Evolutionary conservation across 2,888 invertebrate genomes (phyloP).

Genomic region (Metallyticus violacea): DNA sequence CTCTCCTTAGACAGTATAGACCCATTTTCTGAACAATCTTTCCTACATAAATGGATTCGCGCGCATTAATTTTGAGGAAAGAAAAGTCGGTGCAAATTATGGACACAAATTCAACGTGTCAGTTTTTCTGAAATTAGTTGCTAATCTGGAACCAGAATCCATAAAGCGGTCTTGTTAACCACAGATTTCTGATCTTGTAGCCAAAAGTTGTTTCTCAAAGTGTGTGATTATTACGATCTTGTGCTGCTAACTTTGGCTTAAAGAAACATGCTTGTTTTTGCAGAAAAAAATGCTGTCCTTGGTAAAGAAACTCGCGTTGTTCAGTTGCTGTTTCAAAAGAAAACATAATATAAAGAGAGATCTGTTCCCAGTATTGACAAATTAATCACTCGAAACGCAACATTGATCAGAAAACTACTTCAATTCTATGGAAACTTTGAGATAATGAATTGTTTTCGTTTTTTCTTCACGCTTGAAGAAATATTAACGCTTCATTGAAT

Average conservation of each 20-base stretch:
- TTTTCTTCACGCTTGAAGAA: neutral
- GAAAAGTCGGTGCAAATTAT: too few species aligned
- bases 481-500: neutral
- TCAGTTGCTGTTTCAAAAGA: neutral
- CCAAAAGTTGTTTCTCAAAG: neutral
- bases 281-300: neutral
- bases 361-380: too few species aligned
- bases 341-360: neutral
- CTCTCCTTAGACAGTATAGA: too few species aligned
- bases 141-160: too few species aligned
- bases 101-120: too few species aligned
- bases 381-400: neutral
- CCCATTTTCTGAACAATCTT: too few species aligned
- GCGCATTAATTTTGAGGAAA: too few species aligned
- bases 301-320: neutral
- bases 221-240: neutral
- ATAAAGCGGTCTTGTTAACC: too few species aligned
- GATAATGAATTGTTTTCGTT: neutral
- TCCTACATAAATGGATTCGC: too few species aligned
- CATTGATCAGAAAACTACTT: neutral
- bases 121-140: too few species aligned
- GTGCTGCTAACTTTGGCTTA: too few species aligned
- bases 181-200: neutral
- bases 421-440: neutral
- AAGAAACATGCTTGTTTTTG: neutral